These are phyloP conservation scores for Gymnarchus niloticus DNA, from an alignment of 2,113 vertebrate genomes.

Conservation along the genomic window DNA sequence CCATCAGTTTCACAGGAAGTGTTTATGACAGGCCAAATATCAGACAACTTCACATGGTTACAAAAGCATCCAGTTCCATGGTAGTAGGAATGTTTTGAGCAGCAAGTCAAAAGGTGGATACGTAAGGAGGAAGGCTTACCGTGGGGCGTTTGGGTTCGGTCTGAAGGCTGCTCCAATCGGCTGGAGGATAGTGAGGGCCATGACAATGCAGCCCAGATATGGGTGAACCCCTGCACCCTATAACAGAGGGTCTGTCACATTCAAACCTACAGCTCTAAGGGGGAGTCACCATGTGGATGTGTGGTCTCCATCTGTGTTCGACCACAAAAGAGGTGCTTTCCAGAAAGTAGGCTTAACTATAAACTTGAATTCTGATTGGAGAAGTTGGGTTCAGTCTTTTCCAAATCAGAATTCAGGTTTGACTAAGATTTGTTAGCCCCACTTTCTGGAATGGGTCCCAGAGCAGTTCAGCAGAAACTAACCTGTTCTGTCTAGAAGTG, in stretches of 20 bases:
- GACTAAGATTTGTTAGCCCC: too few relatives aligned
- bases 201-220: conserved; percentile 64
- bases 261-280: too few relatives aligned
- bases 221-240: conserved; percentile 74
- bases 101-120: neutral
- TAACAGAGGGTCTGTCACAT: conserved; percentile 27
- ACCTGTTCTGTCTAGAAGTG: neutral
- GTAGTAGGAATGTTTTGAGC: neutral
- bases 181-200: conserved; percentile 65
- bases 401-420: too few relatives aligned
- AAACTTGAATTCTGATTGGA: too few relatives aligned
- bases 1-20: too few relatives aligned
- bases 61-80: neutral
- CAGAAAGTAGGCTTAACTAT: too few relatives aligned
- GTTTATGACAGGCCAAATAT: too few relatives aligned
- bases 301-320: too few relatives aligned
- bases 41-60: neutral
- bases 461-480: neutral
- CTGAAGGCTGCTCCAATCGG: conserved; percentile 66
- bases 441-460: too few relatives aligned
- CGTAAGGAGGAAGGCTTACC: conserved; percentile 49
- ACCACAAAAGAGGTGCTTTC: too few relatives aligned
- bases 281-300: too few relatives aligned
- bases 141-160: conserved; percentile 59
- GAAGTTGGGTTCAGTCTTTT: too few relatives aligned